Evolutionary conservation across 2,797 vertebrate species (phyloP).

Genomic region (Poeciliopsis presidionis): DNA sequence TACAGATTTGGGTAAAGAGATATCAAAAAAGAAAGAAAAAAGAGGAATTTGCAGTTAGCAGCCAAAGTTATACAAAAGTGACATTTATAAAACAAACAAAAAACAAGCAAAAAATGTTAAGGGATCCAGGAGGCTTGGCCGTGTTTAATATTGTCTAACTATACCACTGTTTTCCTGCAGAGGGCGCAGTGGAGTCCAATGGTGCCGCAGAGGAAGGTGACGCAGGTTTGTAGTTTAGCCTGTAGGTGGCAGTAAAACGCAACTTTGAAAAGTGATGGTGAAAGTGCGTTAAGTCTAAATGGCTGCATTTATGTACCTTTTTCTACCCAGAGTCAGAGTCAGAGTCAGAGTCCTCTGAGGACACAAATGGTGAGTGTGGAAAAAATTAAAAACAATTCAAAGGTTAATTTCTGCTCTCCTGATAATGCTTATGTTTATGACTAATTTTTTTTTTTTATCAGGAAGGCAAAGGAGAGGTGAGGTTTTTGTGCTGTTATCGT

Average conservation of each 20-base stretch:
- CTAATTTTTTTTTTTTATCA: slow-evolving; percentile 23
- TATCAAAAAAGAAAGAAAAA: no score
- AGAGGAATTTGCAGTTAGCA: neutral
- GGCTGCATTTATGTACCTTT: neutral
- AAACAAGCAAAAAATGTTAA: neutral
- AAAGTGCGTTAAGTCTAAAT: slow-evolving; percentile 2
- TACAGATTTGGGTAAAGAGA: no score
- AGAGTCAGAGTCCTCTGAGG: slow-evolving; percentile 64
- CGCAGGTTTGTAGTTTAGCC: slow-evolving; percentile 34
- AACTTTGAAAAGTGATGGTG: neutral
- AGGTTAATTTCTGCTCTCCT: neutral
- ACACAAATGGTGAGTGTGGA: slow-evolving; percentile 55
- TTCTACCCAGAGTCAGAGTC: slow-evolving; percentile 49
- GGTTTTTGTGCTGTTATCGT: neutral
- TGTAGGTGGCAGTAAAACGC: slow-evolving; percentile 51
- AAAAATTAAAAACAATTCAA: neutral
- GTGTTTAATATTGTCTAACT: slow-evolving; percentile 34
- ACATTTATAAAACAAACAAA: neutral
- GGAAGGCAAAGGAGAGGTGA: slow-evolving; percentile 60
- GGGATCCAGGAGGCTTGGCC: neutral
- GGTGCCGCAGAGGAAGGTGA: slow-evolving; percentile 52
- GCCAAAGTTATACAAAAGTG: neutral
- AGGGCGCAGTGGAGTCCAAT: slow-evolving; percentile 42
- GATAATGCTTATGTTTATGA: slow-evolving; percentile 8
- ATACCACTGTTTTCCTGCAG: slow-evolving; percentile 52